These are phyloP conservation scores for Hermetia illucens DNA, from an alignment of 1,140 invertebrate species.

Conservation along the genomic window DNA sequence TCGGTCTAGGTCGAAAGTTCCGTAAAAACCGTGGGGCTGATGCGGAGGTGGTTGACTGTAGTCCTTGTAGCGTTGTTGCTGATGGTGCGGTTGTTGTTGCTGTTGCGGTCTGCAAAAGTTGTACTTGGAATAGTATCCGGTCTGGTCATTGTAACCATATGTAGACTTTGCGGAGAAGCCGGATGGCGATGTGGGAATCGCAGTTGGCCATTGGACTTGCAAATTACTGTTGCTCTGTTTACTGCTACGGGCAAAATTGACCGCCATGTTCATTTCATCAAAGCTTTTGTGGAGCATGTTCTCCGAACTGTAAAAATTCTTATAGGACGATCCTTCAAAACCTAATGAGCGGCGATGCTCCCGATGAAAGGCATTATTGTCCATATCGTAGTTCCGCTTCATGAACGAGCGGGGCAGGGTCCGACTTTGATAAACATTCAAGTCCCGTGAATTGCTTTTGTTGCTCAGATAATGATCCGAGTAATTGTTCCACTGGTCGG, in stretches of 20 bases:
- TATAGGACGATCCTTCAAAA: no score
- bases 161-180: constrained; percentile 10
- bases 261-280: constrained; percentile 7
- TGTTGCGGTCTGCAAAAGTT: no score
- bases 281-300: constrained; percentile 9
- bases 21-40: constrained; percentile 7
- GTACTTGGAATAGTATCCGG: background rate
- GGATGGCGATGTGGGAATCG: constrained; percentile 25
- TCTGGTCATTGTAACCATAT: no score
- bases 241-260: constrained; percentile 4
- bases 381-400: constrained; percentile 10
- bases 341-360: no score
- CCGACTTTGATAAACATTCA: constrained; percentile 14
- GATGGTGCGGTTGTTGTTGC: constrained; percentile 7
- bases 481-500: constrained; percentile 1
- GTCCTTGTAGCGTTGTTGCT: constrained; percentile 3
- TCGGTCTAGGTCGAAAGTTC: constrained; percentile 24
- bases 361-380: background rate
- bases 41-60: constrained; percentile 6
- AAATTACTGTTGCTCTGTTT: constrained; percentile 4
- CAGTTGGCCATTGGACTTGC: constrained; percentile 24
- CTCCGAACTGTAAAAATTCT: constrained; percentile 7
- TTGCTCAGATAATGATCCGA: background rate
- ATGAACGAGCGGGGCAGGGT: constrained; percentile 23
- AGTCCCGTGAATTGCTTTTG: background rate